Evolutionary conservation across 2,113 vertebrate species (phyloP), one percentile per base, ranked within the genome.

Genomic region (Zosterops pallidus): DNA sequence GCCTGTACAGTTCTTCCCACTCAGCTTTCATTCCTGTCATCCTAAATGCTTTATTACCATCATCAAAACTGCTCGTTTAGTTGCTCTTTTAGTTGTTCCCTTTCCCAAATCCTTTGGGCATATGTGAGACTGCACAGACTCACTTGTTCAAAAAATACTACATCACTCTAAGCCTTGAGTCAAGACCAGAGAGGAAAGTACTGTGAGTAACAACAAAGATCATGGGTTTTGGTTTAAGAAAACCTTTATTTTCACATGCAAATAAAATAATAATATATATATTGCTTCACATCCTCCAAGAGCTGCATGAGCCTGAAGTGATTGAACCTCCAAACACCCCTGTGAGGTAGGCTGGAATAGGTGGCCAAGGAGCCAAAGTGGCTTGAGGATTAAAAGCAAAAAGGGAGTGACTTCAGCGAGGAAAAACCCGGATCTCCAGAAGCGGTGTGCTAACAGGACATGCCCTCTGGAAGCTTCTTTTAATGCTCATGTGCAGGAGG

Each of bases 261-360:
- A 93, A 92, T 86, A 96, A 95, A 94, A 89, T 92, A 97, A 88
- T 57, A 95, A 92, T 29, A 65, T 67, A 77, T 65, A 57, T 94
- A 59, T 70, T 67, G 92, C 26, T 90, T 92, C 76, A 86, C 52
- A 78, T 78, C 67, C 42, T 95, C 83, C 83, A 67, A 56, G 89
- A 93, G 72, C 71, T 90, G 83, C 64, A 86, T 77, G 86, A 93
- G 33, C 71, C 64, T 62, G 85, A 90, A 80, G 25, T 47, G 92
- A 92, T 55, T 74, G 86, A 94, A 64, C 23, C 89, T 68, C 86
- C 86, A 64, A 93, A 89, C 83, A 81, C 60, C 83, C 69, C 83
- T 1, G 91, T 94, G 95, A 97, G 96, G 96, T 96, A 97, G 95
- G 95, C 91, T 96, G 95, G 79, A 83, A 96, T 1, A 92, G 39